Conservation (phyloP, 1,140 invertebrate genomes). For the Halesus radiatus region DNA sequence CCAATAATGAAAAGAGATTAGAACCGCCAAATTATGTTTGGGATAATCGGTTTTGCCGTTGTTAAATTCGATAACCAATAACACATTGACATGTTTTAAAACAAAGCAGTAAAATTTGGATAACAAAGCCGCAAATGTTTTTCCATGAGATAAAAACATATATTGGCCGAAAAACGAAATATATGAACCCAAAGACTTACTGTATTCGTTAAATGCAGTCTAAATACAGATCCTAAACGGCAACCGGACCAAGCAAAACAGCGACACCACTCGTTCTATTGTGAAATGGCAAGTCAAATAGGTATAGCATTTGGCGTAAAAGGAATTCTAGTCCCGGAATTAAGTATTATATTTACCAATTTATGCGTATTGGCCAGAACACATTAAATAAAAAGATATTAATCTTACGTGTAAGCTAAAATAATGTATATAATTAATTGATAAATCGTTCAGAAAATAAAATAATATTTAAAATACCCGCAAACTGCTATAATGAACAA, state of each 20-base stretch:
- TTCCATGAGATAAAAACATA: not conserved
- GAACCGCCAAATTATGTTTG: not conserved
- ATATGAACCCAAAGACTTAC: slow-evolving; percentile 4
- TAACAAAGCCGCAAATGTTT: not conserved
- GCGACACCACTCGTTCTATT: slow-evolving; percentile 47
- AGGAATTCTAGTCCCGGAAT: not conserved
- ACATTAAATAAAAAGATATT: too few species aligned
- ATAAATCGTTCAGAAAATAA: not conserved
- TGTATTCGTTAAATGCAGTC: slow-evolving; percentile 25
- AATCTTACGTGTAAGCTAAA: not conserved
- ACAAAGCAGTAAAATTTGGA: not conserved
- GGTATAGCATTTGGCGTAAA: slow-evolving; percentile 15
- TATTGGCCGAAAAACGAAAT: not conserved
- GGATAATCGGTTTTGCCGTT: not conserved
- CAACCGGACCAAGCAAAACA: slow-evolving; percentile 48
- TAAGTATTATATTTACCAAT: not conserved
- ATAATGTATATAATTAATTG: not conserved
- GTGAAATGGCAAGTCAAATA: slow-evolving; percentile 42
- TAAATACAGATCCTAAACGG: slow-evolving; percentile 38
- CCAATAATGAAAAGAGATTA: not conserved
- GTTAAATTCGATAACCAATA: slow-evolving; percentile 10
- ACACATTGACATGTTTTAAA: slow-evolving; percentile 28
- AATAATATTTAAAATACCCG: slow-evolving; percentile 26
- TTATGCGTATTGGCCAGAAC: too few species aligned
- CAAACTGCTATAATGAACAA: not conserved